Percentiles rank a stretch among this genome's conserved stretches.
Evolutionary conservation across 2,113 vertebrate species (phyloP).

Genomic region (Passer montanus): DNA sequence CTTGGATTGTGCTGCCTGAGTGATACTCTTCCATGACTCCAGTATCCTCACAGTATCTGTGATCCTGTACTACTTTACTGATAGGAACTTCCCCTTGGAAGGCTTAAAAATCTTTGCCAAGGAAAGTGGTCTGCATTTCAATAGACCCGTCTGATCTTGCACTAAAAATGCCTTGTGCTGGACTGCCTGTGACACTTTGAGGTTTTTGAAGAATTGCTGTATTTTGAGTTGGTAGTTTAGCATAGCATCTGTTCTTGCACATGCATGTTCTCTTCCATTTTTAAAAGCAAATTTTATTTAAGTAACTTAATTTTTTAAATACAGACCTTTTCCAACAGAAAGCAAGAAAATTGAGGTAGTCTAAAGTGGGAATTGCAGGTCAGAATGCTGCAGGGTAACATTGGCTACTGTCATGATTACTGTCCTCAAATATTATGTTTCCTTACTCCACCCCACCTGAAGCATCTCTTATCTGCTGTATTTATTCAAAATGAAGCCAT

Average conservation of each 20-base stretch:
- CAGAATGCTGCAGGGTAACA: background rate
- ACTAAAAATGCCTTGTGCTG: slow-evolving; percentile 60
- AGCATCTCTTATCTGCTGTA: background rate
- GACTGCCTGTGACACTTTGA: slow-evolving; percentile 50
- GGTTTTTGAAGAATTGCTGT: slow-evolving; percentile 30
- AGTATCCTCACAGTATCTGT: slow-evolving; percentile 45
- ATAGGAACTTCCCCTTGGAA: slow-evolving; percentile 38
- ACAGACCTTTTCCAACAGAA: slow-evolving; percentile 30
- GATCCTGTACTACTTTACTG: slow-evolving; percentile 26
- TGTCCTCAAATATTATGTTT: background rate
- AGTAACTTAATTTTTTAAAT: slow-evolving; percentile 10
- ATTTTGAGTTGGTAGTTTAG: slow-evolving; percentile 38
- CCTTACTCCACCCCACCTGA: background rate
- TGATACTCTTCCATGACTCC: background rate
- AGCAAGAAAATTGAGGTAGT: background rate
- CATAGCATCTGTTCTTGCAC: slow-evolving; percentile 44
- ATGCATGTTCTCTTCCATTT: slow-evolving; percentile 18
- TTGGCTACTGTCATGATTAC: background rate
- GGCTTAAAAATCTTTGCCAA: slow-evolving; percentile 53
- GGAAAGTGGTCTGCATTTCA: slow-evolving; percentile 60
- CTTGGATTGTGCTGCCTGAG: background rate
- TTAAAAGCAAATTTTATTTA: slow-evolving; percentile 31
- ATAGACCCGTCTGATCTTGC: slow-evolving; percentile 40
- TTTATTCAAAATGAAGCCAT: background rate
- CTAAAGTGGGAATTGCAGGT: background rate